Evolutionary conservation across 2,113 vertebrate genomes (phyloP), one percentile per base, ranked within the genome.

Genomic region (Anoplopoma fimbria): DNA sequence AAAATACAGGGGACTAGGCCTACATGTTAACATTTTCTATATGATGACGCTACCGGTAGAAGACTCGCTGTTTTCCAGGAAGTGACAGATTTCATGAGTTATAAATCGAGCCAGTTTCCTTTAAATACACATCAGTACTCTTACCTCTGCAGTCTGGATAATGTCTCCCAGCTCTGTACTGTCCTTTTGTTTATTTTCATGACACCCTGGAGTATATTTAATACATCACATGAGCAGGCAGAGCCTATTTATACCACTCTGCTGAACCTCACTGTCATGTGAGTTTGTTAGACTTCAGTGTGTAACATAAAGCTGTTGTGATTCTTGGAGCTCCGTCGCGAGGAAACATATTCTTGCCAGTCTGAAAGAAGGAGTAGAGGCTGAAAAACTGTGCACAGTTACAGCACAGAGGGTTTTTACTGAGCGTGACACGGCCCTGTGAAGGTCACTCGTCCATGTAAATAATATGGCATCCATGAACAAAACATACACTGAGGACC

Each of bases 381-480:
- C 49, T 72, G 80, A 78, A 58, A 76, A 72, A 83, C 49, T 77
- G 79, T 62, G 65, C 53, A 21, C 55, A 62, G 80, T 60, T 65
- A 42, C 75, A 69, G 79, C 74, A 34, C 75, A 27, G 70, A 83
- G 62, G 85, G 76, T 55, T 76, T 57, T 76, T 85, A 87, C 85
- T 55, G 84, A 87, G 84, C 73, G 74, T 90, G 87, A 90, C 83
- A 85, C 42, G 83, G 76, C 84, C 69, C 68, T 38, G 78, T 82
- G 90, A 93, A 93, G 93, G 91, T 93, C 86, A 85, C 75, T 83
- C 88, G 85, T 78, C 84, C 82, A 68, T 86, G 79, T 76, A 84
- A 88, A 84, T 82, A 83, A 84, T 87, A 80, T 71, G 72, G 79
- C 78, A 63, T 69, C 78, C 65, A 38, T 25, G 65, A 75, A 77